Conservation (phyloP, 2,113 vertebrate species). For the Physeter macrocephalus region DNA sequence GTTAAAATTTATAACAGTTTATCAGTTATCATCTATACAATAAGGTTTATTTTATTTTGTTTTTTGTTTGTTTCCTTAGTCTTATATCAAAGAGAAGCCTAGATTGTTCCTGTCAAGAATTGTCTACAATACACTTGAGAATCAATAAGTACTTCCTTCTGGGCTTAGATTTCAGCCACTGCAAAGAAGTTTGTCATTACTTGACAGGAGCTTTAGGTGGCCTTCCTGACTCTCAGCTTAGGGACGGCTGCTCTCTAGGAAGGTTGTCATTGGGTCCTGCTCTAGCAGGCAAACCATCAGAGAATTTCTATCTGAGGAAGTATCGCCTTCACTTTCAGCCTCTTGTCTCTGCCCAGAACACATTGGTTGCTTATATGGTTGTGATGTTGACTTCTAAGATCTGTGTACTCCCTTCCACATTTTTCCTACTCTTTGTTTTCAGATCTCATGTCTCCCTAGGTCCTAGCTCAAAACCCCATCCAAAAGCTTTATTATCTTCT, state of each 20-base stretch:
- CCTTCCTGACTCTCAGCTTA: neutral
- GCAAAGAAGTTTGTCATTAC: neutral
- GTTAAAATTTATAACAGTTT: neutral
- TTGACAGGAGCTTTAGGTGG: neutral
- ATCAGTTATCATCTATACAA: neutral
- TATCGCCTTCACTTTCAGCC: neutral
- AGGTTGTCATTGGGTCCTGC: neutral
- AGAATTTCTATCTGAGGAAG: neutral
- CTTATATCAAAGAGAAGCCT: neutral
- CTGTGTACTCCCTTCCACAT: neutral
- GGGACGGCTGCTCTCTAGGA: neutral
- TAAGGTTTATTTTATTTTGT: neutral
- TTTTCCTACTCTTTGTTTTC: neutral
- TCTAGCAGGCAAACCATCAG: neutral
- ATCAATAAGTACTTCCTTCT: too few species aligned
- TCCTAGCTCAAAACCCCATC: neutral
- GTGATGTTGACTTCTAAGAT: neutral
- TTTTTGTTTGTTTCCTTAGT: neutral
- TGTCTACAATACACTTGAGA: too few species aligned
- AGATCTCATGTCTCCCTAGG: neutral
- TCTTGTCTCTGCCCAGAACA: neutral
- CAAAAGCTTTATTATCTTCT: neutral
- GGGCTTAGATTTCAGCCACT: neutral
- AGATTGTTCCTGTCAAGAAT: neutral
- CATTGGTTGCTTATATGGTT: neutral